These are phyloP conservation scores for Cheilosia urbana DNA, from an alignment of 2,888 invertebrate genomes.

Conservation along the genomic window DNA sequence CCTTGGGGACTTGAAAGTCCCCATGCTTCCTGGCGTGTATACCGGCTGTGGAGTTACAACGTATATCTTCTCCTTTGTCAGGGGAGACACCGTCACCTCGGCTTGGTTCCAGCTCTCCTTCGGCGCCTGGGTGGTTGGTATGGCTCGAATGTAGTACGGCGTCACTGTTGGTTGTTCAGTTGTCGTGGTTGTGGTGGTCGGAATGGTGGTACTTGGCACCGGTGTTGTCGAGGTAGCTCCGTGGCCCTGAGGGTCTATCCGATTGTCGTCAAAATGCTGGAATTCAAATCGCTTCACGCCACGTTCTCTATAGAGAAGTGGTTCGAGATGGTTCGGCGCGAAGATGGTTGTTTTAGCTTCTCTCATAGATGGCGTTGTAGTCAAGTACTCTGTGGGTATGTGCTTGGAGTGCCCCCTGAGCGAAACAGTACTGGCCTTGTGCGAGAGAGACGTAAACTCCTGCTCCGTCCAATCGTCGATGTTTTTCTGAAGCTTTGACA, in stretches of 20 bases:
- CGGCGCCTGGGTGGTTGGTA: constrained; percentile 76
- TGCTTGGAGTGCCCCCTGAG: constrained; percentile 88
- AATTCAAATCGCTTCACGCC: constrained; percentile 78
- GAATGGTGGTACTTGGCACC: constrained; percentile 55
- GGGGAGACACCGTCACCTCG: constrained; percentile 89
- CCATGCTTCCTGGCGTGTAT: constrained; percentile 76
- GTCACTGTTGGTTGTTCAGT: constrained; percentile 79
- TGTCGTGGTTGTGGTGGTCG: constrained; percentile 78
- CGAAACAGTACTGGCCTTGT: constrained; percentile 85
- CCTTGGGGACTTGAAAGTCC: constrained; percentile 82
- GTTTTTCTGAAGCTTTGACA: constrained; percentile 90
- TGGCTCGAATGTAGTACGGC: constrained; percentile 78
- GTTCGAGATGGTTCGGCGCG: constrained; percentile 79
- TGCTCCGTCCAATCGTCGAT: constrained; percentile 94
- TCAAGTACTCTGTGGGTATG: constrained; percentile 91
- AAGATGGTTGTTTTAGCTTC: constrained; percentile 79
- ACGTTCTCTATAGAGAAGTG: constrained; percentile 77
- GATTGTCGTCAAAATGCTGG: constrained; percentile 80
- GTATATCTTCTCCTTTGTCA: constrained; percentile 91
- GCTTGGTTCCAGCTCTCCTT: constrained; percentile 87
- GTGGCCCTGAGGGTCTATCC: constrained; percentile 76
- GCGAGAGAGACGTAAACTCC: constrained; percentile 86
- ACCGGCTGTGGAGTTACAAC: constrained; percentile 91
- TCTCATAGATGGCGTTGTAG: constrained; percentile 85
- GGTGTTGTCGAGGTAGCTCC: constrained; percentile 69